Conservation (phyloP, 2,888 invertebrate genomes). For the Hydroisotoma schaefferi region DNA sequence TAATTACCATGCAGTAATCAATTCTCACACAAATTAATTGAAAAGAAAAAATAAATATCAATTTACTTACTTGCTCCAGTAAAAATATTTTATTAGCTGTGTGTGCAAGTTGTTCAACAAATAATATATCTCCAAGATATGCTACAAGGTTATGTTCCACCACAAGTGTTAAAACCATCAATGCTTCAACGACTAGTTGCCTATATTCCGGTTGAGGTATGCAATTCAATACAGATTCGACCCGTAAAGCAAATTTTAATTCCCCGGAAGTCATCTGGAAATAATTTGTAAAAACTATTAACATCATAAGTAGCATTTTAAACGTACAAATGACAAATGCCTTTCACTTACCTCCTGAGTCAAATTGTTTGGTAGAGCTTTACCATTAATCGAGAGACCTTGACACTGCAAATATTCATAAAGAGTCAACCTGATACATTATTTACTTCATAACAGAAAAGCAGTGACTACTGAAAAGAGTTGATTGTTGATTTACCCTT, state of each 20-base stretch:
- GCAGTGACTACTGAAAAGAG: background rate
- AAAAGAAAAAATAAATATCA: background rate
- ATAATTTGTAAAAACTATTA: slow-evolving; percentile 5
- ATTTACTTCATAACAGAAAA: background rate
- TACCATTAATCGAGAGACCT: slow-evolving; percentile 88
- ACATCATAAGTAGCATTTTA: background rate
- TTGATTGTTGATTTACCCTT: slow-evolving; percentile 58
- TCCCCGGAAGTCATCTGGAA: slow-evolving; percentile 92
- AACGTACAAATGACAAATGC: background rate
- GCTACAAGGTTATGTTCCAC: slow-evolving; percentile 78
- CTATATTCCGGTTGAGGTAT: slow-evolving; percentile 98
- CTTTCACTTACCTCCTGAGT: slow-evolving; percentile 75
- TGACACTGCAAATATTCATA: slow-evolving; percentile 65
- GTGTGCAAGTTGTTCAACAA: slow-evolving; percentile 88
- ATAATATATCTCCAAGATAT: slow-evolving; percentile 72
- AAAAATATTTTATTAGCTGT: slow-evolving; percentile 92
- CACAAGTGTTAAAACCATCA: slow-evolving; percentile 91
- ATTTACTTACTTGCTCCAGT: slow-evolving; percentile 75
- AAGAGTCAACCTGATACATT: background rate
- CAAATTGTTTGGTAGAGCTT: slow-evolving; percentile 81
- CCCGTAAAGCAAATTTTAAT: slow-evolving; percentile 94
- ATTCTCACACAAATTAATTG: background rate
- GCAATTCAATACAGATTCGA: slow-evolving; percentile 92
- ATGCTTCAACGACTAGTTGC: slow-evolving; percentile 91
- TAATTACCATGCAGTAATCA: background rate